Conservation (phyloP, 1,140 invertebrate species). For the Hestina assimilis region DNA sequence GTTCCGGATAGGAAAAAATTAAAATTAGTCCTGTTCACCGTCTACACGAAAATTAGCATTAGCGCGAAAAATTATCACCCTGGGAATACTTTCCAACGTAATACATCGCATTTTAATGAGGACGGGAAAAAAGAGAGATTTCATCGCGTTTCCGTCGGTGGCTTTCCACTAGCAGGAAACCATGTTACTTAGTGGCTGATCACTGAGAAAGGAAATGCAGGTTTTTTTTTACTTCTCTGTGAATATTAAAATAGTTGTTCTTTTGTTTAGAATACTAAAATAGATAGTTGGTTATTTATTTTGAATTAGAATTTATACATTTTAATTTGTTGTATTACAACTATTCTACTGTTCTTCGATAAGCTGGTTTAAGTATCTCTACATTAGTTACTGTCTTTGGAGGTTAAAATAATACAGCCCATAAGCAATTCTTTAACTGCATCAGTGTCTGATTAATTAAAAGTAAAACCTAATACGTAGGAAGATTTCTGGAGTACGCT, state of each 20-base stretch:
- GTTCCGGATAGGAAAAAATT: neutral
- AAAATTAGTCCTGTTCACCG: constrained; percentile 6
- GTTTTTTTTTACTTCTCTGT: neutral
- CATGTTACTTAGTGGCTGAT: constrained; percentile 1
- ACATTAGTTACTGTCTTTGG: too few species aligned
- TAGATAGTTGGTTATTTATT: too few species aligned
- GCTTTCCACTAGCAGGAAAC: neutral
- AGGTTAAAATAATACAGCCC: too few species aligned
- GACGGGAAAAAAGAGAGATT: neutral
- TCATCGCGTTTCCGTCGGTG: constrained; percentile 8
- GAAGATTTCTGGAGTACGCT: too few species aligned
- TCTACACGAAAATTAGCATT: constrained; percentile 14
- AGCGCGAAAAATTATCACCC: constrained; percentile 11
- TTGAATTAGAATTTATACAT: too few species aligned
- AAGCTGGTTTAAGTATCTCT: too few species aligned
- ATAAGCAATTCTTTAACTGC: too few species aligned
- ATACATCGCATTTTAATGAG: constrained; percentile 17
- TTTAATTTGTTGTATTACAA: too few species aligned
- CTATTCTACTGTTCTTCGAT: too few species aligned
- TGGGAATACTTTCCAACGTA: constrained; percentile 7
- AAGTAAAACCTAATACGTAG: too few species aligned
- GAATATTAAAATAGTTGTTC: neutral
- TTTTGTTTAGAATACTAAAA: too few species aligned
- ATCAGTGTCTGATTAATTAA: too few species aligned
- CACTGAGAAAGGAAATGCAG: neutral